phyloP scores from a whole-genome alignment of 2,888 invertebrate species.

The Augochlorella aurata region DNA sequence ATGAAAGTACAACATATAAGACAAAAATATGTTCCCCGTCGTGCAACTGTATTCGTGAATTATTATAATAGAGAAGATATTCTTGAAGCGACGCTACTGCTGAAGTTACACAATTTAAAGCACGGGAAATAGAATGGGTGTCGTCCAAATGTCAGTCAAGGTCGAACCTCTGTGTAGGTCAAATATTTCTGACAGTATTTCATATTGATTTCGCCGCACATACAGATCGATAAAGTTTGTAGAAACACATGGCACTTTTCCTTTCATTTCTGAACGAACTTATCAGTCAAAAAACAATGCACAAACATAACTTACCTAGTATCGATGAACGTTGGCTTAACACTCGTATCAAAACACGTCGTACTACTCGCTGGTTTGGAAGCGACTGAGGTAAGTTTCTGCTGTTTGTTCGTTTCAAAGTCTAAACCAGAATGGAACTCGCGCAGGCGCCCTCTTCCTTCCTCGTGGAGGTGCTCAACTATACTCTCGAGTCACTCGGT shows the following conservation, averaged over 20 bases:
- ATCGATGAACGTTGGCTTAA: slow-evolving; percentile 48
- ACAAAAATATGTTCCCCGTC: not conserved
- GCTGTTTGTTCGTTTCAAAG: slow-evolving; percentile 68
- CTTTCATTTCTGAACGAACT: not conserved
- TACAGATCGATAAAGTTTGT: not conserved
- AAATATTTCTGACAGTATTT: slow-evolving; percentile 29
- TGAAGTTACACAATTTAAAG: slow-evolving; percentile 7
- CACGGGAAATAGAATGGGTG: slow-evolving; percentile 37
- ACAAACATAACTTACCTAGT: slow-evolving; percentile 67
- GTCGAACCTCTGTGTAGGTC: slow-evolving; percentile 62
- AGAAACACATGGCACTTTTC: slow-evolving; percentile 13
- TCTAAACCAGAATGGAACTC: slow-evolving; percentile 60
- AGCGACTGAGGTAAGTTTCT: slow-evolving; percentile 66
- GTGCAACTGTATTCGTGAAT: not conserved
- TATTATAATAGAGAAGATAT: not conserved
- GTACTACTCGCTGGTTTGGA: slow-evolving; percentile 61
- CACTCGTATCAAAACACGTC: slow-evolving; percentile 33
- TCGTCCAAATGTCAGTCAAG: slow-evolving; percentile 76
- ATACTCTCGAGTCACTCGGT: not conserved
- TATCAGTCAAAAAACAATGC: slow-evolving; percentile 45
- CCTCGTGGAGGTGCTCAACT: slow-evolving; percentile 52
- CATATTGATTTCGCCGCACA: slow-evolving; percentile 24
- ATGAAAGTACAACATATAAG: not conserved
- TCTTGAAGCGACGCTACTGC: not conserved
- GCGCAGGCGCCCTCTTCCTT: slow-evolving; percentile 61